Base-by-base conservation (phyloP, 2,888 invertebrate genomes). In the Trilocha varians region DNA sequence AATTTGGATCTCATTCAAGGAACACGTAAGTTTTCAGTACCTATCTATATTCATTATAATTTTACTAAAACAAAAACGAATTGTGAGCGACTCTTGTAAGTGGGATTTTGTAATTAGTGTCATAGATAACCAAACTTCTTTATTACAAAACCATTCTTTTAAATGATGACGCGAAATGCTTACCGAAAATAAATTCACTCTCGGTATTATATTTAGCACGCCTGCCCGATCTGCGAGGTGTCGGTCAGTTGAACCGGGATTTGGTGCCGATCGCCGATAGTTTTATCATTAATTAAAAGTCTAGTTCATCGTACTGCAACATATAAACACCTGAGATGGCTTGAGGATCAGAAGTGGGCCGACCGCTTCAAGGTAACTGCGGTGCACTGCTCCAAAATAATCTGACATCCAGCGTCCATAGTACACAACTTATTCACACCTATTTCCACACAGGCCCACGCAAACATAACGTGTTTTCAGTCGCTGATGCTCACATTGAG, bases 191-290 rank as follows among this genome's bases (percentile, higher is more conserved):
- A 86, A 77, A 80, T 80, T 69, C 70, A 83, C 70, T 80, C 83
- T 78, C 82, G 73, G 73, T 78, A 61, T 75, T 87, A 87, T 85
- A 84, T 86, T 86, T 87, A 87, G 86, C 77, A 59, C 79, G 74
- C 70, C 69, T 74, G 80, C 74, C 70, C 75, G 66, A 66, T 71
- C 70, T 65, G 63, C 73, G 72, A 66, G 67, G 71, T 58, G 68
- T 57, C 70, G 64, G 74, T 67, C 84, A 85, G 85, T 85, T 78
- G 73, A 72, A 74, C 79, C 62, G 74, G 73, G 84, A 75, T 75
- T 80, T 73, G 75, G 76, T 71, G 66, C 72, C 70, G 84, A 76
- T 76, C 78, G 64, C 71, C 65, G 71, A 83, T 79, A 70, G 62
- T 65, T 74, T 72, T 59, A 49, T 57, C 59, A 57, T 55, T 48